Percentiles rank a stretch among this genome's conserved stretches.
Conservation (phyloP, 2,113 vertebrate genomes). For the Bubo blakistoni region DNA sequence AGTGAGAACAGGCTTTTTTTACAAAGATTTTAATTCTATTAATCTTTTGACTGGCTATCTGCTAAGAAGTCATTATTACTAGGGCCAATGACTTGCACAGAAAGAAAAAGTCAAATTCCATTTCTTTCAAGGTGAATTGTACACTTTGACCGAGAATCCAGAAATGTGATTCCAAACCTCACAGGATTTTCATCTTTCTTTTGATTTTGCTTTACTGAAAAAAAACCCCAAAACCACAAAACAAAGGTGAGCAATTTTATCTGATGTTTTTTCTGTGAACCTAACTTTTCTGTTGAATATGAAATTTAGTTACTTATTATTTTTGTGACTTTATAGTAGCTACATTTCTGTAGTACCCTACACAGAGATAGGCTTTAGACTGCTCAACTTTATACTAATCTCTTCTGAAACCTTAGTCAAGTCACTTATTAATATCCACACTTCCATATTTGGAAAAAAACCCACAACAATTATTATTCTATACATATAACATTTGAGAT, state of each 20-base stretch:
- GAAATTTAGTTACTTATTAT: neutral
- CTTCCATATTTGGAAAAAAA: neutral
- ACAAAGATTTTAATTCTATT: conserved; percentile 40
- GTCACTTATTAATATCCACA: neutral
- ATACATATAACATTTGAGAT: neutral
- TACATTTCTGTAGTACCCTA: neutral
- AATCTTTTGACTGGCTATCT: conserved; percentile 38
- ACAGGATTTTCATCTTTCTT: neutral
- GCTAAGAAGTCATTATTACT: conserved; percentile 1
- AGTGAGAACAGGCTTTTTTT: conserved; percentile 20
- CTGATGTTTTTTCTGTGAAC: neutral
- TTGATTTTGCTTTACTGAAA: neutral
- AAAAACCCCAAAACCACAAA: neutral
- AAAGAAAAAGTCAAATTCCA: conserved; percentile 8
- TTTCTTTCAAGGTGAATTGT: conserved; percentile 9
- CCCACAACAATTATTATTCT: neutral
- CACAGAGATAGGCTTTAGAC: neutral
- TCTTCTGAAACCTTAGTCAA: neutral
- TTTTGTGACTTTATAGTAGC: neutral
- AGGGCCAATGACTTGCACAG: neutral
- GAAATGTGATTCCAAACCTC: neutral
- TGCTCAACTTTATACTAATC: neutral
- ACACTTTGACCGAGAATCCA: neutral
- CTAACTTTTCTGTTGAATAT: neutral
- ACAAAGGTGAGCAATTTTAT: neutral